These are phyloP conservation scores for Chironomus striatipennis DNA, from an alignment of 1,140 invertebrate genomes.

Conservation along the genomic window DNA sequence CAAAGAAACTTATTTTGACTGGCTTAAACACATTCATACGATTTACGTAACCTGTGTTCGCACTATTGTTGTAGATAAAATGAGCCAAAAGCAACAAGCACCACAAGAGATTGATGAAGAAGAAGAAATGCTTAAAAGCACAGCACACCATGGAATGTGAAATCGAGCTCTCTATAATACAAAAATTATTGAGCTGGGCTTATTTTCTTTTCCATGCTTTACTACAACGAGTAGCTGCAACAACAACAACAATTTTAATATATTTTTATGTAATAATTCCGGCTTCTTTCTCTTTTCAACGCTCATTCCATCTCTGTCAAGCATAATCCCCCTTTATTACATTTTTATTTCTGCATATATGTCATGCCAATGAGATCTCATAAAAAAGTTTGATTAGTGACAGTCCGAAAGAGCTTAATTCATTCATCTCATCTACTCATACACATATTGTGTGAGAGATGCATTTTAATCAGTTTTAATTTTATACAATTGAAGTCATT, in stretches of 20 bases:
- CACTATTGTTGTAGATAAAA: not conserved
- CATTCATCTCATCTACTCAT: not conserved
- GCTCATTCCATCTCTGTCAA: not conserved
- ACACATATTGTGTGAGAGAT: not conserved
- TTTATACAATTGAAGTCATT: not conserved
- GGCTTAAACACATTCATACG: not conserved
- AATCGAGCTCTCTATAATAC: slow-evolving; percentile 16
- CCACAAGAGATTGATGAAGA: not conserved
- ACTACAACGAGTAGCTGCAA: not conserved
- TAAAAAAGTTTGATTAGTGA: not conserved
- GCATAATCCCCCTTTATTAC: not conserved
- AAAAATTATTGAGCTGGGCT: slow-evolving; percentile 23
- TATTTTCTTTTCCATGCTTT: not conserved
- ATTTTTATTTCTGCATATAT: no score
- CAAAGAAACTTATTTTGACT: not conserved
- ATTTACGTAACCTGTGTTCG: not conserved
- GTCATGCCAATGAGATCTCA: no score
- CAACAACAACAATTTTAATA: not conserved
- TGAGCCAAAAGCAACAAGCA: not conserved
- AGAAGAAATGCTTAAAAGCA: not conserved
- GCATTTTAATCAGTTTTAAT: slow-evolving; percentile 14
- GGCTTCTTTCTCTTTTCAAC: slow-evolving; percentile 19
- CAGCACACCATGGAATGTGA: slow-evolving; percentile 16
- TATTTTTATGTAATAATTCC: slow-evolving; percentile 20
- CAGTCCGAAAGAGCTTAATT: not conserved